Conservation (phyloP, 1,140 invertebrate species). For the Aplysia californica region DNA sequence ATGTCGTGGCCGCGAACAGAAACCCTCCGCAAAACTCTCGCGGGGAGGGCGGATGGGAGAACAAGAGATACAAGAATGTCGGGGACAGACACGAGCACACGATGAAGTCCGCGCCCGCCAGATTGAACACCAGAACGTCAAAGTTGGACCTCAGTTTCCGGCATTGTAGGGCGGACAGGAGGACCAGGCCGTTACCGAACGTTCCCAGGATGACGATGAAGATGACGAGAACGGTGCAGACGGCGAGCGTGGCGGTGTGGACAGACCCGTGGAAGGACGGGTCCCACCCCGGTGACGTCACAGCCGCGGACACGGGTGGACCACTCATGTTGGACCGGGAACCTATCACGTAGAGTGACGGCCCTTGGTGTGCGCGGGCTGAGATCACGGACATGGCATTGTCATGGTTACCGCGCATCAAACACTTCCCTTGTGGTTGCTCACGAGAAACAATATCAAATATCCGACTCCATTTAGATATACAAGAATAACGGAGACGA, state of each 20-base stretch:
- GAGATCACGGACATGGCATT: too few species aligned
- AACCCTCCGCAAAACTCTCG: slow-evolving; percentile 50
- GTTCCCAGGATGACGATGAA: slow-evolving; percentile 49
- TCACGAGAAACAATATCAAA: too few species aligned
- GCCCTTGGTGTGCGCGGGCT: too few species aligned
- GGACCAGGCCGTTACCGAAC: slow-evolving; percentile 49
- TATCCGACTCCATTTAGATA: too few species aligned
- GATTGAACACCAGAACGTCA: slow-evolving; percentile 48
- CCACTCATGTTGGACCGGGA: too few species aligned
- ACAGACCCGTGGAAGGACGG: slow-evolving; percentile 43
- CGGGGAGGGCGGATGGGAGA: slow-evolving; percentile 41
- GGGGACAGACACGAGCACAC: slow-evolving; percentile 49
- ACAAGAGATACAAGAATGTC: slow-evolving; percentile 48
- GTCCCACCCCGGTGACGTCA: slow-evolving; percentile 17
- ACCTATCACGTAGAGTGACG: too few species aligned
- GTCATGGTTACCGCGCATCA: too few species aligned
- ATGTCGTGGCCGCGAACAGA: slow-evolving; percentile 44
- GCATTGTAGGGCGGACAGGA: slow-evolving; percentile 40
- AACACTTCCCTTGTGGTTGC: too few species aligned
- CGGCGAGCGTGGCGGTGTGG: slow-evolving; percentile 47
- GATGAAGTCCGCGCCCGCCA: slow-evolving; percentile 51
- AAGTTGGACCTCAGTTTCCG: slow-evolving; percentile 41
- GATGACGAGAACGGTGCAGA: slow-evolving; percentile 46
- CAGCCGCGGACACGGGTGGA: too few species aligned
- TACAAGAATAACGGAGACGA: too few species aligned